Evolutionary conservation across 2,888 invertebrate genomes (phyloP).

Genomic region (Anagyrus pseudococci): DNA sequence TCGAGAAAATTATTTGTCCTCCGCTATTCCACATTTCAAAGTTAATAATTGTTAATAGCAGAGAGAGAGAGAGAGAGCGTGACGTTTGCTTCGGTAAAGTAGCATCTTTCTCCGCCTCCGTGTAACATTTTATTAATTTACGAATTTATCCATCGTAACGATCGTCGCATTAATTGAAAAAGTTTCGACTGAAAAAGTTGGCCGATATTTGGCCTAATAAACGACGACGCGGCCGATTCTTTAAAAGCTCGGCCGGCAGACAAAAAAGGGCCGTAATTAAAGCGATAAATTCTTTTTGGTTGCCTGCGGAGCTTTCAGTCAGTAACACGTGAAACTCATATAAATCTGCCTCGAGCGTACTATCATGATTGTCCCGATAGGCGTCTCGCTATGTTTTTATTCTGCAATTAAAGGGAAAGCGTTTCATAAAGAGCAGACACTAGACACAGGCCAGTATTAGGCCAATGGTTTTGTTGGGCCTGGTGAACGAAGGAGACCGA

Average conservation of each 20-base stretch:
- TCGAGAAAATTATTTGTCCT: too few species aligned
- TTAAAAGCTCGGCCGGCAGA: too few species aligned
- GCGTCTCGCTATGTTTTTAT: constrained; percentile 8
- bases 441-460: constrained; percentile 1
- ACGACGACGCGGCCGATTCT: not conserved
- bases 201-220: not conserved
- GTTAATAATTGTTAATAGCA: too few species aligned
- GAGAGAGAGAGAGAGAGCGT: too few species aligned
- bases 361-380: not conserved
- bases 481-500: constrained; percentile 2
- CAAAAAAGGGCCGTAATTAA: not conserved
- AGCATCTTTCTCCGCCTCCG: too few species aligned
- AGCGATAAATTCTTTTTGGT: not conserved
- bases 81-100: not conserved
- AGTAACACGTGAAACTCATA: not conserved
- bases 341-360: constrained; percentile 4
- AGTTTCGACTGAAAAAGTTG: not conserved
- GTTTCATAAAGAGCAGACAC: constrained; percentile 9
- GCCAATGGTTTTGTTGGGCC: not conserved
- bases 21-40: too few species aligned
- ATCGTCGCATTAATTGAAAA: not conserved
- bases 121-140: not conserved
- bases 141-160: not conserved
- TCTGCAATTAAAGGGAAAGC: constrained; percentile 17
- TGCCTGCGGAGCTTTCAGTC: not conserved